These are phyloP conservation scores for Galemys pyrenaicus DNA, from an alignment of 2,113 vertebrate species.

Conservation along the genomic window DNA sequence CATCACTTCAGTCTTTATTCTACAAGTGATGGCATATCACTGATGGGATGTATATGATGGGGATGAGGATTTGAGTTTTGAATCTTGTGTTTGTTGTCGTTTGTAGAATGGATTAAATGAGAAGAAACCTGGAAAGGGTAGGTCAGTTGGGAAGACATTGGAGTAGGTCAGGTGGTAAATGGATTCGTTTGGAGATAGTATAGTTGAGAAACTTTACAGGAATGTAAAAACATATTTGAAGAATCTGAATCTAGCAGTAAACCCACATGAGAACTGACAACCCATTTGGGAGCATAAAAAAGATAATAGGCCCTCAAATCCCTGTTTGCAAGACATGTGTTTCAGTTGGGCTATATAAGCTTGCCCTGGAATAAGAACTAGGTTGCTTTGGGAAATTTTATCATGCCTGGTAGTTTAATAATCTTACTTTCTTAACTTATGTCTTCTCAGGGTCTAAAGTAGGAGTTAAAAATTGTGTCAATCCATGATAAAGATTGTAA, in stretches of 20 bases:
- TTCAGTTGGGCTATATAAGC: neutral
- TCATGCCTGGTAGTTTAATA: neutral
- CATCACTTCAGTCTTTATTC: neutral
- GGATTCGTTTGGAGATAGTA: neutral
- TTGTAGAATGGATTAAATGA: neutral
- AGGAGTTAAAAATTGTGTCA: neutral
- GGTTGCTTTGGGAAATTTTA: neutral
- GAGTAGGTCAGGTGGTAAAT: neutral
- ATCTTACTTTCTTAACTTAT: neutral
- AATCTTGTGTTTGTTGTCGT: neutral
- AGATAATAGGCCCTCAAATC: neutral
- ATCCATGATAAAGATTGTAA: neutral
- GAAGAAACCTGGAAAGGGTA: neutral
- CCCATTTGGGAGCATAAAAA: neutral
- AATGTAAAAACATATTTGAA: neutral
- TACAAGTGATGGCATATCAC: neutral
- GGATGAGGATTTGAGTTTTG: neutral
- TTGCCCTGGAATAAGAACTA: neutral
- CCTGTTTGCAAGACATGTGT: neutral
- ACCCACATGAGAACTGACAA: fast-evolving
- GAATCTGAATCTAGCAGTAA: neutral
- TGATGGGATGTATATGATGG: neutral
- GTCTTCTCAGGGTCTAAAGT: neutral
- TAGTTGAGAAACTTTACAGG: neutral
- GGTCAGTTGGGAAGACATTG: neutral